Evolutionary conservation across 2,888 invertebrate genomes (phyloP).

Genomic region (Lacanobia wlatinum): DNA sequence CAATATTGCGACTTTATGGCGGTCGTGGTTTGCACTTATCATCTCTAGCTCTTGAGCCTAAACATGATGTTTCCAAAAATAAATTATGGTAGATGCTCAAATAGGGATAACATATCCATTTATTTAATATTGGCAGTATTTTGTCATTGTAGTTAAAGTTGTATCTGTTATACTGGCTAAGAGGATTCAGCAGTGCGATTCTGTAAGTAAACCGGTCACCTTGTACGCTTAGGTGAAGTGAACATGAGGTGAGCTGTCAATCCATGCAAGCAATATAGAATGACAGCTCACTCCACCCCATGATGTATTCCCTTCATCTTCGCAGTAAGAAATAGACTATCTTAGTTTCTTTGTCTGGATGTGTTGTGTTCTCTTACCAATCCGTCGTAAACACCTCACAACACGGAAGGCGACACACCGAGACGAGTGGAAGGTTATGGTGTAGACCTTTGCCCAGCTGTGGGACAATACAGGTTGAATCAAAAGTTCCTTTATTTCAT

Average conservation of each 20-base stretch:
- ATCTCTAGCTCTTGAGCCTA: conserved; percentile 1
- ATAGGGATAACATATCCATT: background rate
- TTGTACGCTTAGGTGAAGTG: too few species aligned
- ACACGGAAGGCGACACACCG: background rate
- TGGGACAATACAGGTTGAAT: background rate
- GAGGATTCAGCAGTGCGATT: background rate
- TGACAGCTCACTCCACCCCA: too few species aligned
- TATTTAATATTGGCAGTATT: background rate
- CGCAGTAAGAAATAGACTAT: background rate
- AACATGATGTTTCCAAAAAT: background rate
- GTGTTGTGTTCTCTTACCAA: too few species aligned
- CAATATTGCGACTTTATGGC: background rate
- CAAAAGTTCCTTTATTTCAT: background rate
- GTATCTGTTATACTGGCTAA: background rate
- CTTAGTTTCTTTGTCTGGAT: background rate
- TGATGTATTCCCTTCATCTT: too few species aligned
- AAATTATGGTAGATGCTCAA: background rate
- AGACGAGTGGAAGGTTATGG: background rate
- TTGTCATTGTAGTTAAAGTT: background rate
- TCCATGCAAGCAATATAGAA: too few species aligned
- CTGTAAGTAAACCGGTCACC: too few species aligned
- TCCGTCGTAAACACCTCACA: too few species aligned
- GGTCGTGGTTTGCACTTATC: background rate
- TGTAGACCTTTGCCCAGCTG: background rate
- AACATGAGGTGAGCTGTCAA: too few species aligned